Evolutionary conservation across 2,113 vertebrate species (phyloP), one percentile per base, ranked within the genome.

Genomic region (Barnardius zonarius): DNA sequence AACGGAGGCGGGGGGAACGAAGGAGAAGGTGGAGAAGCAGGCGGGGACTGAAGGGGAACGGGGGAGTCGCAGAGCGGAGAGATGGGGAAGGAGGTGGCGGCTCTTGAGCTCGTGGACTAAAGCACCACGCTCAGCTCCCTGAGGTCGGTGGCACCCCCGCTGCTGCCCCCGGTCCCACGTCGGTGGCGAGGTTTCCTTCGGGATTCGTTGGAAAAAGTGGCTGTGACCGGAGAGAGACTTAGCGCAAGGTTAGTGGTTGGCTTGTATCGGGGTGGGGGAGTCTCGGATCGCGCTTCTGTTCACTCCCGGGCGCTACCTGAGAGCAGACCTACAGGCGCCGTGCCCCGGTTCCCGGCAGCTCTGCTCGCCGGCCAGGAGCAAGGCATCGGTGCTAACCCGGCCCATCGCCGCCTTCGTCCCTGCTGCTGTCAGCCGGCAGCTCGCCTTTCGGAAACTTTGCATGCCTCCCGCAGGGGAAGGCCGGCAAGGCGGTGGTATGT

Each of bases 1-100:
- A 74, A 80, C 41, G n/a, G 83, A n/a, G 91, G 89, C 70, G 77
- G 86, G 59, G 54, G 80, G 30, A 85, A 48, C 31, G 23, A 49
- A 28, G 25, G 73, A 55, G 73, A 90, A 91, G 85, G 96, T 81
- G 88, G 95, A 27, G 94, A 90, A 79, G 80, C 94, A 5, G 93
- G 96, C 86, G 94, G 92, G 49, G 90, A 83, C 22, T n/a, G 62
- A 48, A 64, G 64, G 62, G 51, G 35, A 74, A 48, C 6, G 23
- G 59, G 73, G 74, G 41, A 68, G 52, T 59, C 4, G 57, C 13
- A 18, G 54, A 27, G 72, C 16, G 4, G n/a, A 43, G 49, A 68
- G n/a, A 13, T 9, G 35, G 33, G 54, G 48, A 17, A 30, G 83
- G 48, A 61, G 78, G 68, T 13, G 28, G 72, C 1, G 7, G 49